Base-by-base conservation (phyloP, 2,113 vertebrate genomes). In the Coturnix japonica region DNA sequence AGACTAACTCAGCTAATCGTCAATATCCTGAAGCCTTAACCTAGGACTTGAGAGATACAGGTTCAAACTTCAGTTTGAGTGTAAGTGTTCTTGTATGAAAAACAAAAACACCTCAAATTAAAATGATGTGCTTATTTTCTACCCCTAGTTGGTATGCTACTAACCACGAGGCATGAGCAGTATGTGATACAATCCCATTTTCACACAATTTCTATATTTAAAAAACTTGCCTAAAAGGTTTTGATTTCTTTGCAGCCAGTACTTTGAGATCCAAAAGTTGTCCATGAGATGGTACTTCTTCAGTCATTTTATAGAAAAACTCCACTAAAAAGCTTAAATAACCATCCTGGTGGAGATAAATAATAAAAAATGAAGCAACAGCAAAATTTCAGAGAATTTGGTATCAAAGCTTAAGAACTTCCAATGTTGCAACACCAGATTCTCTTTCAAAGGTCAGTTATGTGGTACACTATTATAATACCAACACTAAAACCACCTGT, bases 1-100 rank as follows among this genome's bases (percentile, higher is more conserved):
- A 93, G 57, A 31, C 41, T 63, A 77, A 33, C 37, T 85, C 46
- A 57, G 54, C 49, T 49, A 75, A 81, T 19, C 57, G 35, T 4
- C 26, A 87, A 72, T 69, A 92, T 74, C 81, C 33, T 37, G 31
- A 8, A 89, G 16, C 15, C 11, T 22, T 44, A 76, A 67, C 64
- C n/a, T 39, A 89, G 22, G 18, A 23, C 19, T 61, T 67, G 37
- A 26, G 54, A 87, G n/a, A 66, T 31, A 72, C 2, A 73, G 8
- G 23, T 43, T 80, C 28, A 77, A 44, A 57, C n/a, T 86, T 67
- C 61, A 18, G 41, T 90, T 85, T 72, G 61, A 87, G 61, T 60
- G 46, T 43, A 85, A 88, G 61, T 28, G 21, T 54, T 28, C 51
- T 61, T 59, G 41, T 81, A 79, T 76, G 74, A 82, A 54, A 91